Percentiles rank a stretch among this genome's conserved stretches.
Evolutionary conservation across 2,888 invertebrate species (phyloP).

Genomic region (Cloeon dipterum): DNA sequence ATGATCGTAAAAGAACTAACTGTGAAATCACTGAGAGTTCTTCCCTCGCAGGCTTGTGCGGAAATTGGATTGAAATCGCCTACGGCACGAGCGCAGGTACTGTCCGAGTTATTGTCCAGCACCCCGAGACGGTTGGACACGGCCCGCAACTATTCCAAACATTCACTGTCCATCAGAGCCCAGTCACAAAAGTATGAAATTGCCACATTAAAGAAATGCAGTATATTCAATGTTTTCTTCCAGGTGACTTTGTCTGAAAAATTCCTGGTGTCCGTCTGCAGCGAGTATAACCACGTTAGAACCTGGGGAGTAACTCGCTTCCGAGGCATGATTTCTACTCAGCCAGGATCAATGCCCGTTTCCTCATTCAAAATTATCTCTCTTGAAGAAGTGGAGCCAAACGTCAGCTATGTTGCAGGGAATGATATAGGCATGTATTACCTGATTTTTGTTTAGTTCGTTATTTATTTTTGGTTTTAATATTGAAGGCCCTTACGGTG

Average conservation of each 20-base stretch:
- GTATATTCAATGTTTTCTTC: background rate
- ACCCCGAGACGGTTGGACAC: constrained; percentile 96
- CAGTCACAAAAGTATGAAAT: constrained; percentile 80
- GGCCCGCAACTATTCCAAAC: constrained; percentile 97
- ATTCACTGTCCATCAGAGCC: constrained; percentile 89
- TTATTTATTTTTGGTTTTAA: background rate
- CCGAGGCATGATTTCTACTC: constrained; percentile 95
- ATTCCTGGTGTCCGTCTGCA: constrained; percentile 86
- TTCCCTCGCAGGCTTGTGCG: constrained; percentile 52
- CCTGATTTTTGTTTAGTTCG: background rate
- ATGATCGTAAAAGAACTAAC: constrained; percentile 20
- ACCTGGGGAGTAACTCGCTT: constrained; percentile 95
- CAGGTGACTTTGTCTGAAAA: constrained; percentile 85
- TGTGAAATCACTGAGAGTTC: background rate
- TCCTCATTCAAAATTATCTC: constrained; percentile 94
- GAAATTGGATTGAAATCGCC: constrained; percentile 99
- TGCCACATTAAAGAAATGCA: constrained; percentile 8
- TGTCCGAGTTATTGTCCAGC: constrained; percentile 92
- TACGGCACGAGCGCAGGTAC: constrained; percentile 93
- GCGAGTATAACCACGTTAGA: constrained; percentile 93
- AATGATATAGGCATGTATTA: constrained; percentile 37
- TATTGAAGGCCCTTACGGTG: constrained; percentile 77
- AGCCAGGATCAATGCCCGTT: constrained; percentile 92
- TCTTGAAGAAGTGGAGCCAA: constrained; percentile 31
- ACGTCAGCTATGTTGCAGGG: constrained; percentile 21